Percentiles rank a stretch among this genome's conserved stretches.
Evolutionary conservation across 2,797 vertebrate species (phyloP).

Genomic region (Intellagama lesueurii): DNA sequence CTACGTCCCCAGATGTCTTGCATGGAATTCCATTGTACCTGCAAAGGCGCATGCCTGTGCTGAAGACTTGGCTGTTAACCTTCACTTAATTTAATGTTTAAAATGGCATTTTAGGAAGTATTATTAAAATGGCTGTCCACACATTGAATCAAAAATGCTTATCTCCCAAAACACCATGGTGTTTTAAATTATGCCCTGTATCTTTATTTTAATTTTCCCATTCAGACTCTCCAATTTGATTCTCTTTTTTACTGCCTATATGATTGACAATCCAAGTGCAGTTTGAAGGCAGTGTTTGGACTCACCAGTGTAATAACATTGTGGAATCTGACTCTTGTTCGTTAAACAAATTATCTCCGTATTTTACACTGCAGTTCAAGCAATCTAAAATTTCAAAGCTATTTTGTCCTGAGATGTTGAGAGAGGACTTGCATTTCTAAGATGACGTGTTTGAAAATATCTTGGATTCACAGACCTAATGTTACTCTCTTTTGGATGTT

Average conservation of each 20-base stretch:
- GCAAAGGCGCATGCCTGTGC: not conserved
- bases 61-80: not conserved
- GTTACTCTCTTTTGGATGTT: not conserved
- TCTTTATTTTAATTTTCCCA: not conserved
- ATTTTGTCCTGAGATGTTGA: too few species aligned
- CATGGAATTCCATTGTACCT: not conserved
- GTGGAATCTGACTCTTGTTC: not conserved
- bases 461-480: not conserved
- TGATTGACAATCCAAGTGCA: not conserved
- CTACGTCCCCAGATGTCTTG: not conserved
- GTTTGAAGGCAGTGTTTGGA: not conserved
- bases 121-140: not conserved
- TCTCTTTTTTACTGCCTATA: not conserved
- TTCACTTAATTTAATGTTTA: not conserved
- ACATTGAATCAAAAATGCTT: not conserved
- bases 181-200: not conserved
- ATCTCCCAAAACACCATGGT: not conserved
- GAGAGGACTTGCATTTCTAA: too few species aligned
- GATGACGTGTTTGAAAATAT: not conserved
- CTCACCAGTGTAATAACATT: not conserved
- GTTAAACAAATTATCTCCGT: not conserved
- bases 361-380: not conserved
- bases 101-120: not conserved
- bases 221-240: not conserved
- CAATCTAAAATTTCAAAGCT: not conserved